Base-by-base conservation (phyloP, 2,113 vertebrate genomes). In the Passer montanus region DNA sequence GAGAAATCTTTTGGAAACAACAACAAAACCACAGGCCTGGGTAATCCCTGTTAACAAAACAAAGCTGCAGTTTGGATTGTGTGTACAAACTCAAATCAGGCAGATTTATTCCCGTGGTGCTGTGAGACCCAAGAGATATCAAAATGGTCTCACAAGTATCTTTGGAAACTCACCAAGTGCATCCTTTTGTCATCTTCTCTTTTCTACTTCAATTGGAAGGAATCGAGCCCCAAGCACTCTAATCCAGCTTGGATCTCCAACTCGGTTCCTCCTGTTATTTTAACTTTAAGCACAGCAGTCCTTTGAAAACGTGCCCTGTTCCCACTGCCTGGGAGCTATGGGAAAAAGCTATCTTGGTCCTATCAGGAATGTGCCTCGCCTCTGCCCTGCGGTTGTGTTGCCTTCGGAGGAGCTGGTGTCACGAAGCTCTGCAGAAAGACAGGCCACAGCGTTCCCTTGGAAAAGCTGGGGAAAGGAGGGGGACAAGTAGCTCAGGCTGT, bases 331-430 rank as follows among this genome's bases (percentile, higher is more conserved):
- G 77, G 60, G 95, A 96, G 94, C 89, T 94, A 80, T 97, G 96
- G 96, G 97, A 97, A 97, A 96, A 94, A 97, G 90, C 97, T 97
- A 97, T 96, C 97, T 97, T 97, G 94, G 95, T 95, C 94, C 91
- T 82, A 84, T 94, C 69, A 95, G 94, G 97, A 97, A 97, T 97
- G 96, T 83, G 87, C 94, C 64, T 94, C 58, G 92, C 89, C 85
- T 94, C 90, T 95, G 91, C 96, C 96, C 95, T 92, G 90, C 6
- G 33, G 92, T 92, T 92, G 68, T 75, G 75, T 90, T 95, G 94
- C 94, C 88, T 96, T 95, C 3, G 0, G 95, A 97, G 93, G 68
- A 93, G 69, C 47, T 80, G 83, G 89, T 96, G 92, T 84, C 69
- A 85, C 26, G 2, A 78, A 92, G 67, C 24, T 18, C 41, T 4